phyloP scores from a whole-genome alignment of 1,140 invertebrate genomes.

The Druon quercuslanigerum region DNA sequence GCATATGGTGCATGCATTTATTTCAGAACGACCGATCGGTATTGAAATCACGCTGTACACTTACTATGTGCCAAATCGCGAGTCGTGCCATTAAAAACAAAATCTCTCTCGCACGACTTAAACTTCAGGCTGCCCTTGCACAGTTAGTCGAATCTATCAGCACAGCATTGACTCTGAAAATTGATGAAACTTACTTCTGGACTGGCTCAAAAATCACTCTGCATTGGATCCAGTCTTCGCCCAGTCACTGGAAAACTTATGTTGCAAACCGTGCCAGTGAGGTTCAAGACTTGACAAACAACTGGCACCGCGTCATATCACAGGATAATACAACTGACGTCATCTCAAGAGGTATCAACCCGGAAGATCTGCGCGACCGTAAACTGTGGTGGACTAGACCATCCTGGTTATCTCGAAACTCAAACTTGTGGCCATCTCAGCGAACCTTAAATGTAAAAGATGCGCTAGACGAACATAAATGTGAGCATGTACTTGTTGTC shows the following conservation, averaged over 20 bases:
- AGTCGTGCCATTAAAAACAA: slow-evolving; percentile 71
- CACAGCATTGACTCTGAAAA: too few species aligned
- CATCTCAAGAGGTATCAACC: slow-evolving; percentile 41
- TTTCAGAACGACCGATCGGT: background rate
- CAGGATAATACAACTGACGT: slow-evolving; percentile 33
- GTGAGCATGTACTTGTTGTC: background rate
- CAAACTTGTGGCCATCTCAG: slow-evolving; percentile 35
- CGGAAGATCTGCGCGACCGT: too few species aligned
- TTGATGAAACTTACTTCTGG: too few species aligned
- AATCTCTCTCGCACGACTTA: slow-evolving; percentile 72
- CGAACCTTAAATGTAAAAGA: too few species aligned
- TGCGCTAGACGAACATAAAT: background rate
- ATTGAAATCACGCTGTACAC: too few species aligned
- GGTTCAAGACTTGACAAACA: slow-evolving; percentile 15
- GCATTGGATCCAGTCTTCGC: too few species aligned
- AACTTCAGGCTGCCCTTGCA: too few species aligned
- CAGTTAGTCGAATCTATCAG: too few species aligned
- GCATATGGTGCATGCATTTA: slow-evolving; percentile 34
- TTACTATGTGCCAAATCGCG: slow-evolving; percentile 44
- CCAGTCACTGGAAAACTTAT: slow-evolving; percentile 67
- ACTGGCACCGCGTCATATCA: slow-evolving; percentile 46
- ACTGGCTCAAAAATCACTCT: too few species aligned
- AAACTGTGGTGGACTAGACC: slow-evolving; percentile 39
- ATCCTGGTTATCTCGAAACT: too few species aligned
- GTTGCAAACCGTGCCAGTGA: too few species aligned